A percentile compares a stretch with the other conserved stretches of the same genome.
phyloP scores from a whole-genome alignment of 2,888 invertebrate species.

The Thera obeliscata region DNA sequence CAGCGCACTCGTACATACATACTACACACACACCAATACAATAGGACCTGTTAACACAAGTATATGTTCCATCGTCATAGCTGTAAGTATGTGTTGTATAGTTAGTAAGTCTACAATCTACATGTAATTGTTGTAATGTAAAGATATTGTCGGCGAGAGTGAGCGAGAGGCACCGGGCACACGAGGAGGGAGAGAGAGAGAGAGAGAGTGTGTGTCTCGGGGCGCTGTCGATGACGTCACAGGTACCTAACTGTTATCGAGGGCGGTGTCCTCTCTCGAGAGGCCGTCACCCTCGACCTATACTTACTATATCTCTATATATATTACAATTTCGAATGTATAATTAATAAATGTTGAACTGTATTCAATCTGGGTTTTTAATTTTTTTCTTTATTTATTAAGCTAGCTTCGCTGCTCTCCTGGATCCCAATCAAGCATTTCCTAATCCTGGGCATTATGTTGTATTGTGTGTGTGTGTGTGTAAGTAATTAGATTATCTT shows the following conservation, averaged over 20 bases:
- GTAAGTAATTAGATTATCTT: too few species aligned
- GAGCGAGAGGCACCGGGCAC: slow-evolving; percentile 67
- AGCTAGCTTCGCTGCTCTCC: too few species aligned
- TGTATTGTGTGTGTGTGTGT: too few species aligned
- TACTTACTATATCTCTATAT: slow-evolving; percentile 31
- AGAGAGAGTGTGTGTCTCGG: too few species aligned
- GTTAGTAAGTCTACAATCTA: background rate
- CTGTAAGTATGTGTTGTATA: too few species aligned
- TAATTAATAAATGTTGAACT: slow-evolving; percentile 78
- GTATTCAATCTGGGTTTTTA: slow-evolving; percentile 48
- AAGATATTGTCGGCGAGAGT: slow-evolving; percentile 45
- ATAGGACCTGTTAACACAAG: too few species aligned
- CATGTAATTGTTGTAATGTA: slow-evolving; percentile 46
- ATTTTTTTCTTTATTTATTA: background rate
- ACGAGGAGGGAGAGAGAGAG: too few species aligned
- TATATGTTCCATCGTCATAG: too few species aligned
- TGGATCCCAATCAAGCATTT: too few species aligned
- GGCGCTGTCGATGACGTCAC: slow-evolving; percentile 15
- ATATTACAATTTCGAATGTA: slow-evolving; percentile 70
- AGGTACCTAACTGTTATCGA: background rate
- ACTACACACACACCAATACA: too few species aligned
- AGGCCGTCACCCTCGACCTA: background rate
- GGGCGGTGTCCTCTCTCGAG: background rate
- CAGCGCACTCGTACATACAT: too few species aligned
- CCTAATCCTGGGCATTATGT: too few species aligned